Conservation (phyloP, 35 echinoderm and acorn worm species). For the Patiria miniata region DNA sequence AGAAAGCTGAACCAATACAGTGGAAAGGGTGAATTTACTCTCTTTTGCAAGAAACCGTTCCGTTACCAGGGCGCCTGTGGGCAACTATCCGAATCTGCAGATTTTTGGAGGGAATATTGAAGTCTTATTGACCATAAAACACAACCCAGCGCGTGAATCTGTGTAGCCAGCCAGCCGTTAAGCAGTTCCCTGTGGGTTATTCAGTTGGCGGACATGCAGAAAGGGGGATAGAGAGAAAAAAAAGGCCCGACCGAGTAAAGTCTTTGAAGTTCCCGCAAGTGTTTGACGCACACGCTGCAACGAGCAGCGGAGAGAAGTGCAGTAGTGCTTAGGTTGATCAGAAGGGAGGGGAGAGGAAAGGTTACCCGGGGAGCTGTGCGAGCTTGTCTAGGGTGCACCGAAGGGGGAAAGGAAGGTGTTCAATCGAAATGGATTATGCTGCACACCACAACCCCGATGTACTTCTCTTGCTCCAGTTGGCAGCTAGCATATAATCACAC, state of each 20-base stretch:
- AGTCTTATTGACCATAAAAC: constrained; percentile 23
- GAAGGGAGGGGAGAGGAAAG: not conserved
- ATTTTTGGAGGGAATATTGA: not conserved
- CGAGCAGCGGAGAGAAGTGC: constrained; percentile 7
- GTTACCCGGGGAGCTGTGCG: not conserved
- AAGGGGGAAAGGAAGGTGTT: not conserved
- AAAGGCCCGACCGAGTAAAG: too few relatives aligned
- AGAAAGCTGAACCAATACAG: constrained; percentile 28
- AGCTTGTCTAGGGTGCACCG: not conserved
- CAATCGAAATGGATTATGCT: constrained; percentile 8
- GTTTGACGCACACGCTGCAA: constrained; percentile 9
- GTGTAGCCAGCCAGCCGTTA: constrained; percentile 19
- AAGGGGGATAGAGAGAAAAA: not conserved
- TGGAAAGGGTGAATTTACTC: constrained; percentile 19
- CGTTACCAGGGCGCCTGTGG: constrained; percentile 15
- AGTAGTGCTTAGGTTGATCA: not conserved
- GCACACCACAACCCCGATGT: not conserved
- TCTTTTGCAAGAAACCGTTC: constrained; percentile 21
- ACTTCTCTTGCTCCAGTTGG: not conserved
- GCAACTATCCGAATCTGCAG: not conserved
- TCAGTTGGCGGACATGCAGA: constrained; percentile 12
- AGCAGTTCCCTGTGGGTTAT: constrained; percentile 20
- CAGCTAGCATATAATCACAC: not conserved
- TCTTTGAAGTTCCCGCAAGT: constrained; percentile 15
- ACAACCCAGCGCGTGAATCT: not conserved